Evolutionary conservation across 2,113 vertebrate genomes (phyloP).

Genomic region (Stigmatopora argus): DNA sequence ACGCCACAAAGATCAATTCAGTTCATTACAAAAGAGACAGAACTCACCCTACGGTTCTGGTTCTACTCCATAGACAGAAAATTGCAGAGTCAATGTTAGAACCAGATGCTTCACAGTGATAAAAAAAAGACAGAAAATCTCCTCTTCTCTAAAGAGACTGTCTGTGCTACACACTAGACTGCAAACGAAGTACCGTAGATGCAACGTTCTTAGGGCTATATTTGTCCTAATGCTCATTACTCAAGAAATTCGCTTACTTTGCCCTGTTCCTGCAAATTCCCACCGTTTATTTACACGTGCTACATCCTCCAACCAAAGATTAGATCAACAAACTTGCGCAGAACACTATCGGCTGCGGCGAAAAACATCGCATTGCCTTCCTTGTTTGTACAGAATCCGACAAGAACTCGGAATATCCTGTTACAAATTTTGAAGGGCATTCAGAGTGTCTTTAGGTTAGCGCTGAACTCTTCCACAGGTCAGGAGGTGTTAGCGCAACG

Average conservation of each 20-base stretch:
- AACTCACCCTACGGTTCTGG: background rate
- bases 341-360: background rate
- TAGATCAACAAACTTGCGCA: background rate
- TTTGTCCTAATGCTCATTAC: background rate
- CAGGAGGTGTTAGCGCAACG: constrained; percentile 31
- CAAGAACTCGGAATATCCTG: background rate
- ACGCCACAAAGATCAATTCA: background rate
- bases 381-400: background rate
- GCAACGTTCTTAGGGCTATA: background rate
- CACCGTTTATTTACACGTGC: background rate
- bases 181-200: background rate
- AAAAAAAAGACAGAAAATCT: too few species aligned
- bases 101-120: background rate
- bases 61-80: background rate
- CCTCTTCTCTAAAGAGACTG: too few species aligned
- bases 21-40: background rate
- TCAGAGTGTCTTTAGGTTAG: constrained; percentile 1
- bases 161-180: background rate
- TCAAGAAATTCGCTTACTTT: background rate
- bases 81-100: background rate
- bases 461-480: constrained; percentile 14
- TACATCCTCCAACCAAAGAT: background rate
- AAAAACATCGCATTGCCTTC: background rate
- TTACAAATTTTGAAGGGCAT: background rate
- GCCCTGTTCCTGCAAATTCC: background rate